Evolutionary conservation across 2,888 invertebrate species (phyloP).

Genomic region (Serripes groenlandicus): DNA sequence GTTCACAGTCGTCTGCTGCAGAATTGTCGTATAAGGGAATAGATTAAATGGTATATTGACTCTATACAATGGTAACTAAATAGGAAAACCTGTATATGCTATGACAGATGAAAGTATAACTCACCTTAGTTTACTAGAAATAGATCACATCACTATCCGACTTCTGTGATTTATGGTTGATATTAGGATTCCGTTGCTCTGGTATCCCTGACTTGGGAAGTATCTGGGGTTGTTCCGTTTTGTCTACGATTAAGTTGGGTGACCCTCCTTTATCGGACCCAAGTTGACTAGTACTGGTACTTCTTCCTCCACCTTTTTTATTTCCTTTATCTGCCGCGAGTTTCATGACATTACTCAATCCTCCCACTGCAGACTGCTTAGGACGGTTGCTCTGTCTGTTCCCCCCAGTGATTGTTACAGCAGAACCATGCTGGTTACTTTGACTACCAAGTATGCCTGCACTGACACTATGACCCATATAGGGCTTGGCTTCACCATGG

Average conservation of each 20-base stretch:
- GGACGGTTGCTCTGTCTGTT: slow-evolving; percentile 61
- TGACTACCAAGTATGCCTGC: slow-evolving; percentile 44
- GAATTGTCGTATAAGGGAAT: too few species aligned
- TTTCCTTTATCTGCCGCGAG: slow-evolving; percentile 76
- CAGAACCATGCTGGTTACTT: slow-evolving; percentile 48
- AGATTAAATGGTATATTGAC: too few species aligned
- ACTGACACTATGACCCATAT: slow-evolving; percentile 59
- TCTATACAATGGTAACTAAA: not conserved
- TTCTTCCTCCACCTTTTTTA: slow-evolving; percentile 64
- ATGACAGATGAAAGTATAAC: too few species aligned
- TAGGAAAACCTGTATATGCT: too few species aligned
- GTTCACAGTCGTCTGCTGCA: too few species aligned
- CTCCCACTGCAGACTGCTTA: slow-evolving; percentile 63
- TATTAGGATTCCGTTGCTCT: slow-evolving; percentile 40
- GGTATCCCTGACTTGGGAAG: slow-evolving; percentile 50
- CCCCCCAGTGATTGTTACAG: slow-evolving; percentile 41
- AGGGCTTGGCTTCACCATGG: not conserved
- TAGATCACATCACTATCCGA: slow-evolving; percentile 74
- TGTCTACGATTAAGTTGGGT: slow-evolving; percentile 12
- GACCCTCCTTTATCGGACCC: slow-evolving; percentile 49
- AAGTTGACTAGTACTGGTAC: slow-evolving; percentile 58
- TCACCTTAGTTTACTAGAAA: slow-evolving; percentile 62
- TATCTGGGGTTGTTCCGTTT: slow-evolving; percentile 30
- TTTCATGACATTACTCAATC: slow-evolving; percentile 75
- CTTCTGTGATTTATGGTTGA: slow-evolving; percentile 66